A percentile compares a stretch with the other conserved stretches of the same genome.
These are phyloP conservation scores for Coleophora flavipennella DNA, from an alignment of 2,888 invertebrate genomes.

Conservation along the genomic window DNA sequence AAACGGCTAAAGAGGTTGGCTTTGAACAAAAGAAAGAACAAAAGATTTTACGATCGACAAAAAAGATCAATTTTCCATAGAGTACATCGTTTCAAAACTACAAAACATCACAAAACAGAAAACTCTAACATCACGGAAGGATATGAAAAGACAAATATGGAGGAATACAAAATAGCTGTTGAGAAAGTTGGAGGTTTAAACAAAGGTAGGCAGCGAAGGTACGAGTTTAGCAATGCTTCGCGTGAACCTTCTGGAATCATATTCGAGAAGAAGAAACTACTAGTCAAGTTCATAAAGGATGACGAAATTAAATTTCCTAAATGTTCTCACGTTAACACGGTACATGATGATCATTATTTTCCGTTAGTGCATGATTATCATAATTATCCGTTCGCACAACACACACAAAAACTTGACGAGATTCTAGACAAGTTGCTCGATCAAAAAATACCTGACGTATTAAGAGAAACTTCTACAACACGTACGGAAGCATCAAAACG, in stretches of 20 bases:
- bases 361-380: slow-evolving; percentile 28
- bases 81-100: background rate
- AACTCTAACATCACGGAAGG: background rate
- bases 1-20: slow-evolving; percentile 32
- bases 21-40: slow-evolving; percentile 2
- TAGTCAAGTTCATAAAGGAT: slow-evolving; percentile 26
- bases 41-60: slow-evolving; percentile 19
- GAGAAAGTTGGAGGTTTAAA: slow-evolving; percentile 3
- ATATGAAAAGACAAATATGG: slow-evolving; percentile 2
- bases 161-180: background rate
- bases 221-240: slow-evolving; percentile 6
- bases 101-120: background rate
- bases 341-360: slow-evolving; percentile 24
- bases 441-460: slow-evolving; percentile 26
- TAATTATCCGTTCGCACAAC: slow-evolving; percentile 47
- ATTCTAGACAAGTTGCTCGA: slow-evolving; percentile 33
- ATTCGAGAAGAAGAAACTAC: slow-evolving; percentile 36
- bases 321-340: slow-evolving; percentile 30
- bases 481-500: too few relatives aligned
- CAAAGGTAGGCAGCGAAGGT: slow-evolving; percentile 17
- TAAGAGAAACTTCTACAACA: slow-evolving; percentile 20
- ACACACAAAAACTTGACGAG: slow-evolving; percentile 41
- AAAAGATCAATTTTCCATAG: slow-evolving; percentile 29
- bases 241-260: slow-evolving; percentile 27
- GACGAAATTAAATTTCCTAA: slow-evolving; percentile 30